Conservation (phyloP, 2,797 vertebrate species). For the Taeniopygia guttata region DNA sequence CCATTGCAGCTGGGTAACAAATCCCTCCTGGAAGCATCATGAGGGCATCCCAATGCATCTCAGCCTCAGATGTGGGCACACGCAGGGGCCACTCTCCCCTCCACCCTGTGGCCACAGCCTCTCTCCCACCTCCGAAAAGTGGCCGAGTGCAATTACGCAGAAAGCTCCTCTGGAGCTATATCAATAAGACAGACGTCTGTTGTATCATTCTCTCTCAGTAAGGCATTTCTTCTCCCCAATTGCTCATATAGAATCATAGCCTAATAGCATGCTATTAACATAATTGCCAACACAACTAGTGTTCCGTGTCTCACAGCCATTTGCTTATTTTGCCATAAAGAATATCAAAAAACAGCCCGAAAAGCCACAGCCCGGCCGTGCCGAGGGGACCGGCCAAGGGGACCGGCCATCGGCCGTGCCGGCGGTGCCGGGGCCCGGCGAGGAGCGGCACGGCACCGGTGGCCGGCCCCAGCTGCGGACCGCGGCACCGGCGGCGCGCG, state of each 20-base stretch:
- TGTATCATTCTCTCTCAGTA: constrained; percentile 89
- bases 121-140: constrained; percentile 66
- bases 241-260: constrained; percentile 97
- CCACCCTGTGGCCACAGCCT: background rate
- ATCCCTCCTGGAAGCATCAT: background rate
- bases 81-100: background rate
- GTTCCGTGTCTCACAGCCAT: constrained; percentile 93
- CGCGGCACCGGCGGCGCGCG: constrained; percentile 3
- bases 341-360: constrained; percentile 73
- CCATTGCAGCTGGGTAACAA: rapidly evolving
- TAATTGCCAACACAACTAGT: constrained; percentile 97
- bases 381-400: background rate
- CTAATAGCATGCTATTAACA: constrained; percentile 99
- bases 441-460: background rate
- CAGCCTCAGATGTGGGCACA: background rate
- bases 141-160: constrained; percentile 88
- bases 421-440: background rate
- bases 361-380: constrained; percentile 40
- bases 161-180: constrained; percentile 89
- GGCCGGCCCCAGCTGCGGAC: constrained; percentile 48
- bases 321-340: constrained; percentile 86
- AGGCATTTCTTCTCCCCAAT: constrained; percentile 93
- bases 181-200: constrained; percentile 91
- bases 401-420: background rate
- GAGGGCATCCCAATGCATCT: background rate